A percentile compares a stretch with the other conserved stretches of the same genome.
These are phyloP conservation scores for Megamerina dolium DNA, from an alignment of 2,888 invertebrate species.

Conservation along the genomic window DNA sequence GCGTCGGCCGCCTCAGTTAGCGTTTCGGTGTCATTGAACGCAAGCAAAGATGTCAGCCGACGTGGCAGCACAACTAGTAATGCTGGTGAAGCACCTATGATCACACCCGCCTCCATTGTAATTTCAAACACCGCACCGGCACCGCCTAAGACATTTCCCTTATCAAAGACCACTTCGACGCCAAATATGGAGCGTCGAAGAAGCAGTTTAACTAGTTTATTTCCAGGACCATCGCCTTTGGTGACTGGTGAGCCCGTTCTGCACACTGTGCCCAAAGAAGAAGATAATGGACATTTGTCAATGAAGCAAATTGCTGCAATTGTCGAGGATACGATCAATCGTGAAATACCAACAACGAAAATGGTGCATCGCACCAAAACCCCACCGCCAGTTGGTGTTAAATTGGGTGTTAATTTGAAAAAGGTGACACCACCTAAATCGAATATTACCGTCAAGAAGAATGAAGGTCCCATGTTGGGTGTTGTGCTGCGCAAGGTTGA, in stretches of 20 bases:
- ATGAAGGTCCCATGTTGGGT: conserved; percentile 43
- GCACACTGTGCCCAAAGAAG: conserved; percentile 33
- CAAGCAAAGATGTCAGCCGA: conserved; percentile 28
- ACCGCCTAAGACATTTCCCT: conserved; percentile 32
- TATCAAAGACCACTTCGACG: conserved; percentile 39
- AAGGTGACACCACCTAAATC: conserved; percentile 42
- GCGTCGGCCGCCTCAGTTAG: conserved; percentile 11
- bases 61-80: conserved; percentile 35
- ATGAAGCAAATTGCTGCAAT: conserved; percentile 24
- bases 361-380: conserved; percentile 41
- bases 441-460: conserved; percentile 40
- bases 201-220: conserved; percentile 34
- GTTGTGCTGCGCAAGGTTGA: conserved; percentile 47
- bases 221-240: conserved; percentile 39
- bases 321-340: conserved; percentile 26
- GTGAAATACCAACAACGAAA: conserved; percentile 35
- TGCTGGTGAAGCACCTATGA: conserved; percentile 15
- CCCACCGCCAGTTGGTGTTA: conserved; percentile 45
- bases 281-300: conserved; percentile 14
- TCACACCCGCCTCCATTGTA: conserved; percentile 1
- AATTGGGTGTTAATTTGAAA: conserved; percentile 43
- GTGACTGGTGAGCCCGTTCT: conserved; percentile 32
- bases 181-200: conserved; percentile 34
- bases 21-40: conserved; percentile 22
- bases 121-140: conserved; percentile 8